A percentile compares a stretch with the other conserved stretches of the same genome.
phyloP scores from a whole-genome alignment of 2,797 vertebrate species.

The Crax fasciolata region DNA sequence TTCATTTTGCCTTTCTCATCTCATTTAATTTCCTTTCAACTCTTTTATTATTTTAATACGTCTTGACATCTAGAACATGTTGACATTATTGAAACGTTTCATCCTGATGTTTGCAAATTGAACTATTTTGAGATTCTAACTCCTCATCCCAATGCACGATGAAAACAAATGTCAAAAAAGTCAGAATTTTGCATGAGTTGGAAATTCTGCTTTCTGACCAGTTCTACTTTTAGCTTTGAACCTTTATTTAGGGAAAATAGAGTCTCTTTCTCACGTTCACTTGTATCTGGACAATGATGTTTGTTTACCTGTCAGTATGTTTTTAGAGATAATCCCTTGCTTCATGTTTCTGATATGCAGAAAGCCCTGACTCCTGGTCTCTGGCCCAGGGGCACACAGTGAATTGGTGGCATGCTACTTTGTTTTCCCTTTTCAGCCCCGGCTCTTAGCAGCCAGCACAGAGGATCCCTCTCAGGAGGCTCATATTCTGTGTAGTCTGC shows the following conservation, averaged over 20 bases:
- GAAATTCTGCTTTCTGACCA: constrained; percentile 5
- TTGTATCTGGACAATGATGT: neutral
- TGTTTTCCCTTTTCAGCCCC: constrained; percentile 8
- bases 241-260: neutral
- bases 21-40: constrained; percentile 70
- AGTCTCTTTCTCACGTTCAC: neutral
- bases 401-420: neutral
- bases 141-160: constrained; percentile 14
- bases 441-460: neutral
- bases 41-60: constrained; percentile 61
- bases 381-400: neutral
- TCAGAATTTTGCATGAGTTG: neutral
- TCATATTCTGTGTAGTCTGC: constrained; percentile 19
- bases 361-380: neutral
- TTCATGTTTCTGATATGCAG: neutral
- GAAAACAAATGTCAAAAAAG: constrained; percentile 27
- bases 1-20: constrained; percentile 67
- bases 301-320: neutral
- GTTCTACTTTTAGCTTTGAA: neutral
- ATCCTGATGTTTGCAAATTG: constrained; percentile 48
- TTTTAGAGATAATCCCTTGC: neutral
- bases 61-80: constrained; percentile 66
- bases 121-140: constrained; percentile 30
- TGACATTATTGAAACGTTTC: constrained; percentile 58
- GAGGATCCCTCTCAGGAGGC: constrained; percentile 3